phyloP scores from a whole-genome alignment of 2,113 vertebrate genomes.

The Coptodon bakossiorum region DNA sequence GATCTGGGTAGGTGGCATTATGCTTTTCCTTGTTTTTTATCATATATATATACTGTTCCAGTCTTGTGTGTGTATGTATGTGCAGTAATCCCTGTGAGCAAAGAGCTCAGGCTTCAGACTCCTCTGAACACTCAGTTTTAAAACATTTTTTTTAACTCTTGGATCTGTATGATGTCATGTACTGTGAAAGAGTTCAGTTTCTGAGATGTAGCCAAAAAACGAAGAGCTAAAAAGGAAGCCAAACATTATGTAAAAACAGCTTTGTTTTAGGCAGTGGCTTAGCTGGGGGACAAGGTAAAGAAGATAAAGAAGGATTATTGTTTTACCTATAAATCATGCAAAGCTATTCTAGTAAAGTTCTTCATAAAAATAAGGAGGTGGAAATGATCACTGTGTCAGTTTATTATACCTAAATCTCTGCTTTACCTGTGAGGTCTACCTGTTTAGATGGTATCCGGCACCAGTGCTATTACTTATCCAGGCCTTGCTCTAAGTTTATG shows the following conservation, averaged over 20 bases:
- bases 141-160: background rate
- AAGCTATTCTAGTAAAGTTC: background rate
- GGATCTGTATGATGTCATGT: background rate
- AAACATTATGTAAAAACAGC: background rate
- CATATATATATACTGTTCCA: background rate
- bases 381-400: background rate
- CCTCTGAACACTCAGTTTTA: background rate
- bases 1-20: background rate
- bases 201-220: background rate
- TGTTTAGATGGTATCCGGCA: background rate
- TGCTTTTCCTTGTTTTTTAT: background rate
- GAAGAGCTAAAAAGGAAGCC: background rate
- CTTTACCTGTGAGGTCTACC: background rate
- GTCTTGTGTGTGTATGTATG: background rate
- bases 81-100: background rate
- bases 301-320: background rate
- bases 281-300: background rate
- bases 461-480: background rate
- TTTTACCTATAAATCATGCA: background rate
- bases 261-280: background rate
- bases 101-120: background rate
- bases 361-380: background rate
- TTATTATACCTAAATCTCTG: background rate
- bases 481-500: background rate
- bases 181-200: background rate